phyloP scores from a whole-genome alignment of 1,140 invertebrate species.

The Leptopilina clavipes region DNA sequence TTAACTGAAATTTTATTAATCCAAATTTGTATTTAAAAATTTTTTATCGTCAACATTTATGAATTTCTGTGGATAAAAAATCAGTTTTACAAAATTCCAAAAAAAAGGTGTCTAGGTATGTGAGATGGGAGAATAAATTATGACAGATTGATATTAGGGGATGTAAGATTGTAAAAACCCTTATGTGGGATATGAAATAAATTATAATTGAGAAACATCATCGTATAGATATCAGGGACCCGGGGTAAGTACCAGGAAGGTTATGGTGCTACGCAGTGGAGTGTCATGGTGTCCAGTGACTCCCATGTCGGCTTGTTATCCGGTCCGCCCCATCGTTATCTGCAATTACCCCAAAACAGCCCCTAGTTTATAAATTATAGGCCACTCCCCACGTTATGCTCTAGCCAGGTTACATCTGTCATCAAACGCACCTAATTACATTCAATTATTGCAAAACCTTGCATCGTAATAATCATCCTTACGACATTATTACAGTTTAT shows the following conservation, averaged over 20 bases:
- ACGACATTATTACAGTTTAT: not conserved
- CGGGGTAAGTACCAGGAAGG: conserved; percentile 57
- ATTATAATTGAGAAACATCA: conserved; percentile 31
- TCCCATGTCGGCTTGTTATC: conserved; percentile 75
- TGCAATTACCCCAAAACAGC: conserved; percentile 75
- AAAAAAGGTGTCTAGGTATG: no score
- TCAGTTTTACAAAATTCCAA: no score
- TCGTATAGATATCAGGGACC: conserved; percentile 41
- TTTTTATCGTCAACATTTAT: no score
- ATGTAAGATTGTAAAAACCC: not conserved
- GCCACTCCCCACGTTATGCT: conserved; percentile 59
- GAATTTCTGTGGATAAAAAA: no score
- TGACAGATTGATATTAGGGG: no score
- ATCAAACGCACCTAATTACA: conserved; percentile 67
- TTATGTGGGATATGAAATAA: not conserved
- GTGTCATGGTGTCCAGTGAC: conserved; percentile 70
- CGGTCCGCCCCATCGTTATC: conserved; percentile 73
- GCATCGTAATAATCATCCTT: conserved; percentile 40
- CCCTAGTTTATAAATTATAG: conserved; percentile 75
- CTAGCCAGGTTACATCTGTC: conserved; percentile 65
- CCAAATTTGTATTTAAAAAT: no score
- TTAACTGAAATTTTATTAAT: no score
- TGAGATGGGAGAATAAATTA: not conserved
- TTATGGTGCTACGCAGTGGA: conserved; percentile 62
- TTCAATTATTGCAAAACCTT: conserved; percentile 59